phyloP scores from a whole-genome alignment of 2,113 vertebrate genomes.

The Toxostoma redivivum region DNA sequence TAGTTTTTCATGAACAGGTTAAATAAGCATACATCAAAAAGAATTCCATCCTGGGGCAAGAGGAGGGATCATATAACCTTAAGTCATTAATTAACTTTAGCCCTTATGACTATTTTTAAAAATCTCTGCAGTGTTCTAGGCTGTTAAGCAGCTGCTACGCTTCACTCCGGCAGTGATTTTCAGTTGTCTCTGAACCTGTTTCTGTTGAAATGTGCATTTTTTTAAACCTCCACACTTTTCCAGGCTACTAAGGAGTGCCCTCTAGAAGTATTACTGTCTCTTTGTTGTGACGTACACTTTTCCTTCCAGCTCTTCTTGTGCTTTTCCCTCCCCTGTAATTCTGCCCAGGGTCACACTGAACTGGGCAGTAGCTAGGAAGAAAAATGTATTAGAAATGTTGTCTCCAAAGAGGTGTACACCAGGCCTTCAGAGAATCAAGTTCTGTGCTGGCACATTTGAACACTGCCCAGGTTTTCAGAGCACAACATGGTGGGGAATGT shows the following conservation, averaged over 20 bases:
- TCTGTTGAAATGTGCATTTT: neutral
- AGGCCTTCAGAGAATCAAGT: neutral
- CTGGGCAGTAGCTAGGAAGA: neutral
- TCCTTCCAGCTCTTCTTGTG: neutral
- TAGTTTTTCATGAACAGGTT: neutral
- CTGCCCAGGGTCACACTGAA: neutral
- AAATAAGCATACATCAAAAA: neutral
- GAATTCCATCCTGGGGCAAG: neutral
- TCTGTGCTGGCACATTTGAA: neutral
- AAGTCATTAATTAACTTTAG: neutral
- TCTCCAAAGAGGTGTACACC: neutral
- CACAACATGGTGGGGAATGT: neutral
- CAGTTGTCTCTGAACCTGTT: neutral
- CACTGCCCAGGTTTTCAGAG: neutral
- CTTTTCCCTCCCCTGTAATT: neutral
- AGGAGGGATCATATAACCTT: neutral
- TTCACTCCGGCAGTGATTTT: neutral
- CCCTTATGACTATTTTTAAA: neutral
- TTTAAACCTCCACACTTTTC: neutral
- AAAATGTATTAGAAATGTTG: neutral
- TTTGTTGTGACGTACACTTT: neutral
- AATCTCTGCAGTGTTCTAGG: neutral
- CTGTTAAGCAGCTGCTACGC: neutral
- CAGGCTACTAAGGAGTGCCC: neutral
- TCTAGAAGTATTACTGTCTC: neutral